Evolutionary conservation across 2,113 vertebrate species (phyloP), one percentile per base, ranked within the genome.

Genomic region (Sapajus apella): DNA sequence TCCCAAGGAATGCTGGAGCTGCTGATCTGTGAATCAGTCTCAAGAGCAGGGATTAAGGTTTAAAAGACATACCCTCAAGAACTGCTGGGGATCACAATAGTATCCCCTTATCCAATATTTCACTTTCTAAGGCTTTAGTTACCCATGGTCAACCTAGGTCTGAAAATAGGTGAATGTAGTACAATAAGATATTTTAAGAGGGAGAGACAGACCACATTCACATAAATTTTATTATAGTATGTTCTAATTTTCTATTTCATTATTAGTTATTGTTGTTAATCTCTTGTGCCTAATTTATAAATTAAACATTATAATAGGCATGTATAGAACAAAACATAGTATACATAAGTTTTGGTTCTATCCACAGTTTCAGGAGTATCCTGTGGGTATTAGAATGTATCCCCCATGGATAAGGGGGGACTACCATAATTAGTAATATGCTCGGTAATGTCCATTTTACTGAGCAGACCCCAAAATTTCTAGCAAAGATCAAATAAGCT

Each of bases 11-110:
- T 50, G 25, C 23, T 47, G 25, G 43, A 83, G 30, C 20, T 73
- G 35, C 11, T 14, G 37, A 16, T 76, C 20, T 94, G 40, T 58
- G 50, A 89, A 90, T 85, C 37, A 90, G 79, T 87, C 94, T 93
- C 40, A 89, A 37, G 13, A 93, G 58, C 23, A 93, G 93, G 47
- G 72, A 58, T 86, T 95, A 88, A 79, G 82, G 9, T 52, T 90
- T 93, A 75, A 87, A 72, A 58, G 86, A 50, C 20, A 27, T 50
- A 61, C 68, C 75, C 35, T 45, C 45, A 97, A 92, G 58, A 77
- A 37, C 8, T 18, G 40, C 16, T 45, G 18, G 12, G 52, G 32
- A 96, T 45, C 75, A 47, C 27, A 47, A 45, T 77, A 77, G 43
- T 47, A 8, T 27, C 40, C 12, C 37, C 10, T 40, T 37, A 40